A percentile compares a stretch with the other conserved stretches of the same genome.
Conservation (phyloP, 2,888 invertebrate genomes). For the Gisinianus flammeolus region DNA sequence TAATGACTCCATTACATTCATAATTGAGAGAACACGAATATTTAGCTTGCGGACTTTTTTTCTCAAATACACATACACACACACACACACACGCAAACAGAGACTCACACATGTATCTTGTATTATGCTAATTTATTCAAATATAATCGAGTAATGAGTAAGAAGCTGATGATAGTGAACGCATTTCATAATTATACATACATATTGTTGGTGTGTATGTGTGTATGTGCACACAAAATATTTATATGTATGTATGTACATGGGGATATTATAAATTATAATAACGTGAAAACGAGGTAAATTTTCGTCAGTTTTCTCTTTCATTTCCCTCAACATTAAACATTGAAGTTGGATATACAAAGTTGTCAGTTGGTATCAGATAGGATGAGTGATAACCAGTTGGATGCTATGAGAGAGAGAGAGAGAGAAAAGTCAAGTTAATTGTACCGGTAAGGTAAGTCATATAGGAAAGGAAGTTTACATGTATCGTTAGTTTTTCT, state of each 20-base stretch:
- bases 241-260: background rate
- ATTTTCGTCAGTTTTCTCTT: conserved; percentile 30
- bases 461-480: background rate
- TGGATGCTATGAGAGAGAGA: conserved; percentile 2
- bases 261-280: background rate
- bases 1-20: too few species aligned
- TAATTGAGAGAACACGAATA: too few species aligned
- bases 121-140: conserved; percentile 13
- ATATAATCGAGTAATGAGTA: background rate
- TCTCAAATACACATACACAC: background rate
- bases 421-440: conserved; percentile 8
- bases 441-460: conserved; percentile 22
- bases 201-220: background rate
- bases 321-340: conserved; percentile 14
- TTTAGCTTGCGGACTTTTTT: background rate
- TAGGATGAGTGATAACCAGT: conserved; percentile 21
- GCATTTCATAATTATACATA: background rate
- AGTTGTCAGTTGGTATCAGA: conserved; percentile 11
- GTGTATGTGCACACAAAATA: background rate
- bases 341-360: background rate
- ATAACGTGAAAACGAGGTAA: conserved; percentile 29
- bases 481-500: background rate
- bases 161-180: conserved; percentile 17
- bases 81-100: background rate
- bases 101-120: background rate